phyloP scores from a whole-genome alignment of 92 coral and sea anemone genomes.

The Hydrozoanthus gracilis region DNA sequence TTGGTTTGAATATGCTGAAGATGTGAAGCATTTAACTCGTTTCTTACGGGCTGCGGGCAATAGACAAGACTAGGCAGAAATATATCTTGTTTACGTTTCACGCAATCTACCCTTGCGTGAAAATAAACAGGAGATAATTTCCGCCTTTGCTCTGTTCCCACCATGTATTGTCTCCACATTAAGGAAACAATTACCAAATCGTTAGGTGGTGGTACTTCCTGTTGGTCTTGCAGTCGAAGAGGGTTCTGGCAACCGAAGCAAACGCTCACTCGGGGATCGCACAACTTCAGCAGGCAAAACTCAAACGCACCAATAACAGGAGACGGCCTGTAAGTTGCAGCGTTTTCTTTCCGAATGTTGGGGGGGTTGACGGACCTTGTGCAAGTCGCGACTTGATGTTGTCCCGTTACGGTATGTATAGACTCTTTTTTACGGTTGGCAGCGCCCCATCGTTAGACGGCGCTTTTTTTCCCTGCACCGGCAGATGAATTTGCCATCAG shows the following conservation, averaged over 20 bases:
- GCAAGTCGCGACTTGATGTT: neutral
- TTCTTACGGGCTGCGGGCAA: slow-evolving; percentile 15
- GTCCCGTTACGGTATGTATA: slow-evolving; percentile 8
- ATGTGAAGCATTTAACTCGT: slow-evolving; percentile 20
- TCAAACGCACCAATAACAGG: slow-evolving; percentile 8
- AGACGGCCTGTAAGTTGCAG: too few relatives aligned
- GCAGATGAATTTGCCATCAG: slow-evolving; percentile 27
- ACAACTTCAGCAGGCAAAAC: slow-evolving; percentile 6
- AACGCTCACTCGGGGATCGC: neutral
- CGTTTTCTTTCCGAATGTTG: too few relatives aligned
- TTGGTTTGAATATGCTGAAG: slow-evolving; percentile 21
- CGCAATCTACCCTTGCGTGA: too few relatives aligned
- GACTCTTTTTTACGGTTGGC: slow-evolving; percentile 28
- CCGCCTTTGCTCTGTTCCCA: too few relatives aligned
- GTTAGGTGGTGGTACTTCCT: slow-evolving; percentile 32
- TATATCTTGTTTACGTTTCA: slow-evolving; percentile 19
- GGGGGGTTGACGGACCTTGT: too few relatives aligned
- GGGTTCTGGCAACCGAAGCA: slow-evolving; percentile 4
- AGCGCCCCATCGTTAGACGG: slow-evolving; percentile 44
- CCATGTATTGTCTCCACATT: slow-evolving; percentile 39
- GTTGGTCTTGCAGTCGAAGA: slow-evolving; percentile 28
- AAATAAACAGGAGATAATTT: neutral
- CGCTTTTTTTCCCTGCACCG: slow-evolving; percentile 25
- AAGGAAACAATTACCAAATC: slow-evolving; percentile 41
- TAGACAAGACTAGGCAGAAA: slow-evolving; percentile 27